A percentile compares a stretch with the other conserved stretches of the same genome.
phyloP scores from a whole-genome alignment of 2,888 invertebrate species.

The Drosophila koepferae region DNA sequence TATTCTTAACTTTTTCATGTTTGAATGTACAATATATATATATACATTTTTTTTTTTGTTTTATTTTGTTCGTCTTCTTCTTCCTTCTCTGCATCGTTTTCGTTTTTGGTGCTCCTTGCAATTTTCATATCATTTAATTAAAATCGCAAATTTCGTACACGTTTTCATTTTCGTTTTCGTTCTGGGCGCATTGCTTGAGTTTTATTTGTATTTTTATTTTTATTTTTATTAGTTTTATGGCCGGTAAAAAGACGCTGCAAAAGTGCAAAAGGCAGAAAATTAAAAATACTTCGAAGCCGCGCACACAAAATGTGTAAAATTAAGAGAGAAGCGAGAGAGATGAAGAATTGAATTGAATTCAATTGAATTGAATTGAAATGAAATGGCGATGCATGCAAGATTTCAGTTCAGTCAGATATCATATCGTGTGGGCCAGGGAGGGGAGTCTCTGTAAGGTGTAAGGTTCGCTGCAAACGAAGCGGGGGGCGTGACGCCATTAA shows the following conservation, averaged over 20 bases:
- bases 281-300: constrained; percentile 74
- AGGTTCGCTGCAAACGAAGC: constrained; percentile 7
- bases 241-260: constrained; percentile 58
- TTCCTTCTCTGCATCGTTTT: background rate
- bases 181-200: constrained; percentile 46
- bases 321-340: background rate
- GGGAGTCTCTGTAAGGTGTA: background rate
- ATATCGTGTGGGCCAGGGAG: background rate
- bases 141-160: constrained; percentile 80
- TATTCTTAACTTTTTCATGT: background rate
- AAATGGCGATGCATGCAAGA: constrained; percentile 9
- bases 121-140: constrained; percentile 81
- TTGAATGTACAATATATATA: background rate
- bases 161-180: constrained; percentile 77
- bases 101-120: constrained; percentile 60
- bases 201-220: constrained; percentile 68
- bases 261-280: constrained; percentile 80
- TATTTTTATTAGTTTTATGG: constrained; percentile 28
- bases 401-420: constrained; percentile 14
- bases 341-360: constrained; percentile 48
- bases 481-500: constrained; percentile 82
- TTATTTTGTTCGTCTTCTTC: constrained; percentile 43
- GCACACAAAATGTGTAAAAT: constrained; percentile 46
- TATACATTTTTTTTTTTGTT: constrained; percentile 12
- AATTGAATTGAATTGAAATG: constrained; percentile 43